phyloP scores from a whole-genome alignment of 30 jellyfish, hydroid and myxozoan genomes.

The Clytia hemisphaerica region DNA sequence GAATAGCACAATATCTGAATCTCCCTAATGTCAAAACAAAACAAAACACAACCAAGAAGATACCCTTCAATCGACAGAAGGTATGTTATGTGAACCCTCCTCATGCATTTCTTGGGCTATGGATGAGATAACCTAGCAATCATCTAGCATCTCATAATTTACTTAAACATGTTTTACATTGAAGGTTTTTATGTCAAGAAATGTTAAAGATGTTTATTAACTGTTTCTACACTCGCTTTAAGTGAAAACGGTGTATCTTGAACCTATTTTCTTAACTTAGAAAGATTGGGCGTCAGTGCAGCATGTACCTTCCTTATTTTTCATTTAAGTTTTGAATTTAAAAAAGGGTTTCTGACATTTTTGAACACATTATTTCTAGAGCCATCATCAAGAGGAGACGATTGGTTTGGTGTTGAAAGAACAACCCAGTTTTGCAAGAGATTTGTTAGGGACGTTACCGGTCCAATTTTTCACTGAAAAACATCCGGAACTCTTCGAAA shows the following conservation, averaged over 20 bases:
- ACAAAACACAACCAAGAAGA: neutral
- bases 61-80: neutral
- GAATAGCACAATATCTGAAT: conserved; percentile 13
- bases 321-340: too few relatives aligned
- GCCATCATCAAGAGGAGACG: conserved; percentile 31
- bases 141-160: neutral
- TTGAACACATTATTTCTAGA: neutral
- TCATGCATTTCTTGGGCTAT: too few relatives aligned
- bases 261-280: neutral
- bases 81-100: neutral
- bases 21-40: conserved; percentile 15
- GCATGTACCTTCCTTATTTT: too few relatives aligned
- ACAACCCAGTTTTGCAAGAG: conserved; percentile 49
- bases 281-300: neutral
- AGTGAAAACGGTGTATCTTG: neutral
- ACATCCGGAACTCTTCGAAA: conserved; percentile 69
- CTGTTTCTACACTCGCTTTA: too few relatives aligned
- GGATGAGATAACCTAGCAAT: neutral
- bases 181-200: neutral
- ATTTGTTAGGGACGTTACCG: conserved; percentile 59
- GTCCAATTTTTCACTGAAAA: conserved; percentile 55
- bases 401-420: conserved; percentile 35
- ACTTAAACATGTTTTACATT: neutral
- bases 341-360: neutral
- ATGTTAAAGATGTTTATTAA: neutral